These are phyloP conservation scores for Atrichornis clamosus DNA, from an alignment of 2,113 vertebrate species.

Conservation along the genomic window DNA sequence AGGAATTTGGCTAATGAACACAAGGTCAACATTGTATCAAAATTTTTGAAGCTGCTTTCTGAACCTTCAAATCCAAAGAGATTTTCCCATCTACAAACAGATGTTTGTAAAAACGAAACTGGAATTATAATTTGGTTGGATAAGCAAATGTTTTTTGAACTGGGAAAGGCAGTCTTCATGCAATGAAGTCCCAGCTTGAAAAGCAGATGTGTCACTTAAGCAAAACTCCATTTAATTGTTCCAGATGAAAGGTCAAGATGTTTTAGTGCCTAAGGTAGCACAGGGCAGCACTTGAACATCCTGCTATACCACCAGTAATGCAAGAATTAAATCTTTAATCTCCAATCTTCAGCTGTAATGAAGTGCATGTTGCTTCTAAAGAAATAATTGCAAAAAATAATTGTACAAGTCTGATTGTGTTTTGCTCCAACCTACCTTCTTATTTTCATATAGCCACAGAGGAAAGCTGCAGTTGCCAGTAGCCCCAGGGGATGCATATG, in stretches of 20 bases:
- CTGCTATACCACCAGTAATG: not conserved
- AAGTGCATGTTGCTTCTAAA: not conserved
- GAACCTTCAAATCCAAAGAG: not conserved
- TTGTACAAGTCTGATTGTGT: not conserved
- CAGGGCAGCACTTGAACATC: not conserved
- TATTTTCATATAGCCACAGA: not conserved
- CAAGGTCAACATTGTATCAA: not conserved
- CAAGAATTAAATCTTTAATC: not conserved
- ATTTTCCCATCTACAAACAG: conserved; percentile 20
- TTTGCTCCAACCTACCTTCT: not conserved
- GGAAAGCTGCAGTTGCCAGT: not conserved
- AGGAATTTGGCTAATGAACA: not conserved
- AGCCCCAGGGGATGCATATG: not conserved
- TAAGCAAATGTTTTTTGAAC: conserved; percentile 39
- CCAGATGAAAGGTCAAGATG: conserved; percentile 23
- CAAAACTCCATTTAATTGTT: conserved; percentile 23
- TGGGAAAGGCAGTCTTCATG: not conserved
- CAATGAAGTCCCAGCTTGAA: conserved; percentile 1
- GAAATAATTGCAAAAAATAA: not conserved
- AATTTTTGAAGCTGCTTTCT: not conserved
- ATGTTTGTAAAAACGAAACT: conserved; percentile 20
- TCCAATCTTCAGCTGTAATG: not conserved
- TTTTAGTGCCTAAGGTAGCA: not conserved
- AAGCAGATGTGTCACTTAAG: conserved; percentile 30
- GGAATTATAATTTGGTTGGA: conserved; percentile 19